Conservation (phyloP, 1,140 invertebrate species). For the Drosophila melanogaster region DNA sequence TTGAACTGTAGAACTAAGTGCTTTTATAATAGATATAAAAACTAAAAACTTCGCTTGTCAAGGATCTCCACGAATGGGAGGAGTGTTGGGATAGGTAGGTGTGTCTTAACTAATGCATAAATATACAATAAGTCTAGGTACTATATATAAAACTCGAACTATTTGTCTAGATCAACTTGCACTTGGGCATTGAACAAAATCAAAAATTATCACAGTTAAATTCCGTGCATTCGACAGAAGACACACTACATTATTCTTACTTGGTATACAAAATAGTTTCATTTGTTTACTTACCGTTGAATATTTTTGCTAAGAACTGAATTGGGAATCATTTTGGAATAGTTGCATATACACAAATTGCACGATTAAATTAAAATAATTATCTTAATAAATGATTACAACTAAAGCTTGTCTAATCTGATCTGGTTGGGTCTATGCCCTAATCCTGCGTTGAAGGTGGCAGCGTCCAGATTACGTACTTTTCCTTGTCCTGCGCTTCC, state of each 20-base stretch:
- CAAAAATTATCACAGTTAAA: constrained; percentile 82
- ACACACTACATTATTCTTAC: constrained; percentile 51
- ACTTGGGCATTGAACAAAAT: constrained; percentile 62
- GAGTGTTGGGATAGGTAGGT: constrained; percentile 11
- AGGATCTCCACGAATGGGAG: neutral
- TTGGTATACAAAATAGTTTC: constrained; percentile 60
- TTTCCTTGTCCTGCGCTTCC: constrained; percentile 68
- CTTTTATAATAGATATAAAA: constrained; percentile 25
- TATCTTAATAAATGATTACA: constrained; percentile 50
- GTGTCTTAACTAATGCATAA: constrained; percentile 59
- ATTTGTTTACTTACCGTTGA: constrained; percentile 20
- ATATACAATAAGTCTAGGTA: constrained; percentile 55
- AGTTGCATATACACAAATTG: constrained; percentile 70
- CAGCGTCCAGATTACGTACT: constrained; percentile 76
- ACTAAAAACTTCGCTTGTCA: constrained; percentile 15
- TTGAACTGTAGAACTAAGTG: constrained; percentile 57
- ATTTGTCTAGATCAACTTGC: constrained; percentile 65
- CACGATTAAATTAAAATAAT: constrained; percentile 61
- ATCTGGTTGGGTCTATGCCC: constrained; percentile 1
- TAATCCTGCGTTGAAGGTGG: constrained; percentile 55
- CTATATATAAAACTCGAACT: constrained; percentile 62
- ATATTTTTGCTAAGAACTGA: constrained; percentile 56
- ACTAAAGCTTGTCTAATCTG: constrained; percentile 12
- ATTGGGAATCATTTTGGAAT: constrained; percentile 75
- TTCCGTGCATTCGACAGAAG: constrained; percentile 78